Evolutionary conservation across 2,113 vertebrate genomes (phyloP), one percentile per base, ranked within the genome.

Genomic region (Tricholaema leucomelas): DNA sequence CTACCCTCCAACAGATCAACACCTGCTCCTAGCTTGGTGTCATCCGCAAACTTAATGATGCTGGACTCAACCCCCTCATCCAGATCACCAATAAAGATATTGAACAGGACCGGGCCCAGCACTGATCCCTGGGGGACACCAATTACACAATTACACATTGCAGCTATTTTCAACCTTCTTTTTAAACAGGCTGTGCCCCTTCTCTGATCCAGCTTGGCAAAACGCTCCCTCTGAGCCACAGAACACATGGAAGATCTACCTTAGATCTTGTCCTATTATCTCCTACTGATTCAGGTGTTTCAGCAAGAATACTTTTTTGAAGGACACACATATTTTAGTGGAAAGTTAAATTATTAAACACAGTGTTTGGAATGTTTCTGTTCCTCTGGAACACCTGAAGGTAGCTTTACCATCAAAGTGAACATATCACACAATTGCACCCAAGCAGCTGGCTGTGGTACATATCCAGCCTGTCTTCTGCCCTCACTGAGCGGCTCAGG

Each of bases 131-230:
- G n/a, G n/a, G n/a, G n/a, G n/a, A n/a, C n/a, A n/a, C n/a, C n/a
- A n/a, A n/a, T n/a, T n/a, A n/a, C n/a, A n/a, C n/a, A n/a, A 70
- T 48, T 16, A 81, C 40, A 71, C n/a, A 21, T 42, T 63, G 48
- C 46, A 52, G 81, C 71, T 96, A 88, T 93, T 96, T 96, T 93
- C 88, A 87, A 60, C 95, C 79, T 88, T 87, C 71, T 76, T 33
- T 55, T 48, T 0, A 9, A 89, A 59, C 33, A 16, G 0, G 0
- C 15, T 0, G 0, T 35, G 52, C 20, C 31, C 30, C 71, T 90
- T 0, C 0, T 19, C 67, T 12, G 9, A 74, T 74, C 56, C 83
- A 70, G 36, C 55, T 58, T 63, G 40, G 60, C 58, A 69, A 83
- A 88, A 42, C 24, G 40, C 77, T 46, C 31, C 59, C 59, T 70